Conservation (phyloP, 1,140 invertebrate genomes). For the Ylistrum balloti region DNA sequence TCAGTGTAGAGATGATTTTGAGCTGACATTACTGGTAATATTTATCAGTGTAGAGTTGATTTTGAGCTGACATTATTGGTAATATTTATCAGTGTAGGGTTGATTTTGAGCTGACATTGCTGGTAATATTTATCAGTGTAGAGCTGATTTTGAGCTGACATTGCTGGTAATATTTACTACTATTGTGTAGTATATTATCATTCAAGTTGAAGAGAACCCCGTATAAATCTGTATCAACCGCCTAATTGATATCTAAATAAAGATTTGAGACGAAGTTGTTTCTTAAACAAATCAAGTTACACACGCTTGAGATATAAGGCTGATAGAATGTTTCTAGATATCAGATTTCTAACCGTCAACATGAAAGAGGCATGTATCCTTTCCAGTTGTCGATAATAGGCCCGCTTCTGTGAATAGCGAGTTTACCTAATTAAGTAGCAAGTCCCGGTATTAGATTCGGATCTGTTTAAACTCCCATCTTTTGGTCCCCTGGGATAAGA, state of each 20-base stretch:
- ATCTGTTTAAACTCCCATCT: constrained; percentile 21
- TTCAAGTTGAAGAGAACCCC: too few species aligned
- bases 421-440: constrained; percentile 33
- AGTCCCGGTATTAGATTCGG: neutral
- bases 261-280: neutral
- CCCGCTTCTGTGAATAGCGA: constrained; percentile 30
- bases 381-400: neutral
- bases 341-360: neutral
- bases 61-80: too few species aligned
- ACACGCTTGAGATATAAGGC: neutral
- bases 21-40: too few species aligned
- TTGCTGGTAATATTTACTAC: too few species aligned
- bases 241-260: neutral
- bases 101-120: too few species aligned
- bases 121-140: too few species aligned
- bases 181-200: too few species aligned
- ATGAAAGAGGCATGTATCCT: neutral
- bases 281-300: neutral
- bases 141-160: too few species aligned
- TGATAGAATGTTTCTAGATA: neutral
- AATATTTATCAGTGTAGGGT: too few species aligned
- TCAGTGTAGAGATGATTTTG: too few species aligned
- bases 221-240: too few species aligned
- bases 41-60: too few species aligned
- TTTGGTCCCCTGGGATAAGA: neutral